Evolutionary conservation across 2,113 vertebrate genomes (phyloP), one percentile per base, ranked within the genome.

Genomic region (Turnix velox): DNA sequence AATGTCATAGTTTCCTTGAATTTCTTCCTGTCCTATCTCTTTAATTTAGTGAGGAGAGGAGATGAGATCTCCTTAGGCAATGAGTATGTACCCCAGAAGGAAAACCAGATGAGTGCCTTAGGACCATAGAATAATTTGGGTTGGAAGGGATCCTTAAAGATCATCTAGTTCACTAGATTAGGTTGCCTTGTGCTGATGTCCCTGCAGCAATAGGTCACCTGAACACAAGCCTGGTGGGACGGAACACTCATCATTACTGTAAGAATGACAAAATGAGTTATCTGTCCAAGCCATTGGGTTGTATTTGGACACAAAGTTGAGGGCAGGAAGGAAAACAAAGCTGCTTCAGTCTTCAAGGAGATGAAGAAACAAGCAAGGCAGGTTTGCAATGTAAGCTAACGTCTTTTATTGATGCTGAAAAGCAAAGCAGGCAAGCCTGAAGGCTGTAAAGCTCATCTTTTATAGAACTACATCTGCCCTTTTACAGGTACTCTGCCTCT

Each of bases 401-500:
- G 2, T 12, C 31, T 37, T 48, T n/a, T 63, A 23, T 5, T 67
- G 61, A 17, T 43, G 65, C 31, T 91, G 52, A 87, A 78, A 52
- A 81, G 10, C 33, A 89, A 88, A 61, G 17, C 31, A 88, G 80
- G 42, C 58, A 84, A 92, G 42, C 67, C 58, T 39, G 20, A 49
- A 35, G 22, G n/a, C 48, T 84, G 40, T 39, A 87, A 78, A 94
- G 37, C 61, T 61, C 81, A 88, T 88, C 87, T 93, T 78, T 68
- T 75, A 52, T 88, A 90, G 80, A 57, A 54, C 61, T 40, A 30
- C 59, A 79, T 72, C 52, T 75, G 67, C 61, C 28, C 45, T 87
- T 95, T 90, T 87, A 88, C 84, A 84, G 88, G 73, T 78, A 81
- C 55, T 86, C 37, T 80, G 5, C 63, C 55, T 78, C 63, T 88